Conservation (phyloP, 2,888 invertebrate genomes). For the Conistra vaccinii region DNA sequence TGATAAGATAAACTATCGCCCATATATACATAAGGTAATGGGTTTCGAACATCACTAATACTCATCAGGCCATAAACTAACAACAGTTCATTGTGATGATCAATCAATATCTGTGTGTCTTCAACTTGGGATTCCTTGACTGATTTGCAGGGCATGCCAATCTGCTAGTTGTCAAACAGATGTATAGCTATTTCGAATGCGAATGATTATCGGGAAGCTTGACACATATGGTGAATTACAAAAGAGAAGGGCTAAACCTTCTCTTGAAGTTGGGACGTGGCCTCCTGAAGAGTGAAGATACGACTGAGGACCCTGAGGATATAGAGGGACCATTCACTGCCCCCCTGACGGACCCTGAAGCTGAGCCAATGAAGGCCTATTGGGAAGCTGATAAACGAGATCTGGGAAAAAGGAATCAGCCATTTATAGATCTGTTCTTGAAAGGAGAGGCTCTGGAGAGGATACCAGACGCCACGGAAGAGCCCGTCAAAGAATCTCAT, state of each 20-base stretch:
- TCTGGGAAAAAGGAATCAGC: slow-evolving; percentile 79
- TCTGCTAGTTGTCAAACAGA: slow-evolving; percentile 84
- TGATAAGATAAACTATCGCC: slow-evolving; percentile 81
- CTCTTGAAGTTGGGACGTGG: slow-evolving; percentile 82
- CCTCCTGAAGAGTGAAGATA: slow-evolving; percentile 75
- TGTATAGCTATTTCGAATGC: slow-evolving; percentile 84
- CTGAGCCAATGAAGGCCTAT: slow-evolving; percentile 86
- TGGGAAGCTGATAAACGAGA: slow-evolving; percentile 86
- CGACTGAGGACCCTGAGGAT: slow-evolving; percentile 75
- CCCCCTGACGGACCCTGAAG: slow-evolving; percentile 67
- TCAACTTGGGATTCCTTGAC: slow-evolving; percentile 89
- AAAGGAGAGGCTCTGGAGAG: slow-evolving; percentile 81
- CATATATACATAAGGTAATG: slow-evolving; percentile 76
- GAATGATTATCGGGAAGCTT: slow-evolving; percentile 79
- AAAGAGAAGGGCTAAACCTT: slow-evolving; percentile 87
- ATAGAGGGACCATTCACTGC: slow-evolving; percentile 63
- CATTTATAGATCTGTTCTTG: slow-evolving; percentile 83
- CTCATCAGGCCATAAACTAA: slow-evolving; percentile 78
- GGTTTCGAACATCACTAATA: slow-evolving; percentile 79
- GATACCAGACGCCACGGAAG: slow-evolving; percentile 85
- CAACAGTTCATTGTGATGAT: slow-evolving; percentile 80
- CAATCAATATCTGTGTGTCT: slow-evolving; percentile 89
- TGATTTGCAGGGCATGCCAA: slow-evolving; percentile 90
- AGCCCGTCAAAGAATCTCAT: slow-evolving; percentile 85
- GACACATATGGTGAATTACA: slow-evolving; percentile 87